Conservation (phyloP, 2,888 invertebrate genomes). For the Marronus borbonicus region DNA sequence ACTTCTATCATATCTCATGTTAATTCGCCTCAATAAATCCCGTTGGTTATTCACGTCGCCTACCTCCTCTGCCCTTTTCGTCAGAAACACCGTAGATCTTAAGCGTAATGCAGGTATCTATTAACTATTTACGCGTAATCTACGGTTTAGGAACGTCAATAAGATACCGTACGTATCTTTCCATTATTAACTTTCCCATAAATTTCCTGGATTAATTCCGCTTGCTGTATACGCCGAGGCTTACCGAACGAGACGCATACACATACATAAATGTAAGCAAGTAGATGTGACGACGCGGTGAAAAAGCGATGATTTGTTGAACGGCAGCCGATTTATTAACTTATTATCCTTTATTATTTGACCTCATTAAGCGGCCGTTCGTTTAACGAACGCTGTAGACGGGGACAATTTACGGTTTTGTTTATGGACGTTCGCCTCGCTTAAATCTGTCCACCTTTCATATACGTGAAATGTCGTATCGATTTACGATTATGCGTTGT, state of each 20-base stretch:
- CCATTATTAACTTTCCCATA: slow-evolving; percentile 40
- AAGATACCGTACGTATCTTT: not conserved
- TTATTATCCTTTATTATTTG: slow-evolving; percentile 61
- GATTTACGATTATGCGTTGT: not conserved
- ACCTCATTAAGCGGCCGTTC: slow-evolving; percentile 58
- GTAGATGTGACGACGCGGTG: not conserved
- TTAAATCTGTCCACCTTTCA: slow-evolving; percentile 47
- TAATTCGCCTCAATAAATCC: not conserved
- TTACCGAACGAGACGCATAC: not conserved
- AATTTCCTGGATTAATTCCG: slow-evolving; percentile 42
- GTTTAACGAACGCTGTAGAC: slow-evolving; percentile 55
- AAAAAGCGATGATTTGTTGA: slow-evolving; percentile 44
- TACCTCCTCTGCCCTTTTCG: not conserved
- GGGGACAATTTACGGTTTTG: slow-evolving; percentile 55
- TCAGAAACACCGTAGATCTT: not conserved
- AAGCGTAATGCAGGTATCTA: not conserved
- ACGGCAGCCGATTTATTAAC: slow-evolving; percentile 57
- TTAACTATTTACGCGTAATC: not conserved
- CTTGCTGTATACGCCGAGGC: slow-evolving; percentile 3
- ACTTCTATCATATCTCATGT: not conserved
- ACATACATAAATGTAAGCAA: not conserved
- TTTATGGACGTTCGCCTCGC: slow-evolving; percentile 51
- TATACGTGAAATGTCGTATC: slow-evolving; percentile 31
- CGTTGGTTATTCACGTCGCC: too few species aligned
- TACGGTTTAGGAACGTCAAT: not conserved